Percentiles rank a stretch among this genome's conserved stretches.
phyloP scores from a whole-genome alignment of 2,888 invertebrate genomes.

The Saturnia japonica region DNA sequence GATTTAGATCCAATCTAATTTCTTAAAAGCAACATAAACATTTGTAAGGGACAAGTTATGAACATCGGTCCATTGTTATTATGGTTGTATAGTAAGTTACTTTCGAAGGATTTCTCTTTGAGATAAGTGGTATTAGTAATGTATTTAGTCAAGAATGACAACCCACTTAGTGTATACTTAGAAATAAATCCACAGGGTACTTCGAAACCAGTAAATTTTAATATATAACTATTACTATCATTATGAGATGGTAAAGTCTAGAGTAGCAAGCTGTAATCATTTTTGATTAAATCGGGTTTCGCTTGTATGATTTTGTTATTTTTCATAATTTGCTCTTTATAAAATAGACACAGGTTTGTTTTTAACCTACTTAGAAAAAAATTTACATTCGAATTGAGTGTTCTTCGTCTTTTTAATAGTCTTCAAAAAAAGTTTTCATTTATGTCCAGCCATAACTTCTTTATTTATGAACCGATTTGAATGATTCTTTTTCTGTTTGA shows the following conservation, averaged over 20 bases:
- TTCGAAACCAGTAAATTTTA: neutral
- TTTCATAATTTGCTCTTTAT: neutral
- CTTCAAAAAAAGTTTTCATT: no score
- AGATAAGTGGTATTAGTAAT: neutral
- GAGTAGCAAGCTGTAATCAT: neutral
- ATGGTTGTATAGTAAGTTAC: neutral
- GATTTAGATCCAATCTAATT: constrained; percentile 5
- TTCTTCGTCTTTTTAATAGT: no score
- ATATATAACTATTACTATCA: neutral
- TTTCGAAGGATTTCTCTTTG: constrained; percentile 2
- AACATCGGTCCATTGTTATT: constrained; percentile 16
- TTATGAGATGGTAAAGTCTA: neutral
- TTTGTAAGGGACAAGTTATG: constrained; percentile 15
- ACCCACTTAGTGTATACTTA: constrained; percentile 4
- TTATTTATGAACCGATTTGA: no score
- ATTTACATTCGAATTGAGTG: no score
- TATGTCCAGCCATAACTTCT: no score
- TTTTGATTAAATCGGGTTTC: neutral
- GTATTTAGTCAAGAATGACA: constrained; percentile 3
- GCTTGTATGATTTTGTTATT: neutral
- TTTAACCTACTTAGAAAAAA: no score
- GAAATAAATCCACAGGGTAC: neutral
- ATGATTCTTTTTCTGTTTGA: no score
- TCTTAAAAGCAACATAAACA: constrained; percentile 14
- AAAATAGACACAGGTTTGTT: neutral